Base-by-base conservation (phyloP, 2,797 vertebrate genomes). In the Xenopus petersii region DNA sequence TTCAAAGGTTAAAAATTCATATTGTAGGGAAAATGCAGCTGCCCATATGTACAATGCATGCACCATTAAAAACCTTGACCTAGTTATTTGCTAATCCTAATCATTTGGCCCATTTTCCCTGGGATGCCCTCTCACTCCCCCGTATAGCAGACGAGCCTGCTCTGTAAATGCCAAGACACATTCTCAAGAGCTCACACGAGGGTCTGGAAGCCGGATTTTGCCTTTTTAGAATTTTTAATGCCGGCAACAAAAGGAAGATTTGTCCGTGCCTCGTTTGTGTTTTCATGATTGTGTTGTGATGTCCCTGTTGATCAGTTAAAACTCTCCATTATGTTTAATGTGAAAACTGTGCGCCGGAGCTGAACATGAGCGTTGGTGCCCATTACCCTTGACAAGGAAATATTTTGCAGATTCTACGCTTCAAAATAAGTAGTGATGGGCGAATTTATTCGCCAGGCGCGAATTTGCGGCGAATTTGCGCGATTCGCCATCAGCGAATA, bases 131-230 rank as follows among this genome's bases (percentile, higher is more conserved):
- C 30, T 17, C 60, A 58, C 54, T 60, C 64, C n/a, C 60, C 70
- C 16, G 24, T 67, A 67, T 26, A 62, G 49, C 75, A 77, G 70
- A 77, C 71, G 70, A 67, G 69, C 63, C 48, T 30, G 67, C 67
- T 67, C 24, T 42, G 65, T 16, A 24, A 30, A 54, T 67, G 70
- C 70, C 58, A 62, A 62, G 17, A 4, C 4, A 47, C 46, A 60
- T 55, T 26, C 64, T 56, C 56, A 48, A 47, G 69, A 72, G 64
- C 26, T 61, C 55, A 12, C n/a, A 36, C 1, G 2, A 55, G 47
- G 51, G 12, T 26, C 2, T 51, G 11, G 10, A 51, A n/a, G 49
- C 24, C 24, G 54, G 21, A 56, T 17, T 17, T 30, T 60, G 2
- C 10, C 21, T 24, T 60, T 21, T 26, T 60, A 60, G 58, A 60